These are phyloP conservation scores for Willowsia nigromaculata DNA, from an alignment of 2,888 invertebrate genomes.

Conservation along the genomic window DNA sequence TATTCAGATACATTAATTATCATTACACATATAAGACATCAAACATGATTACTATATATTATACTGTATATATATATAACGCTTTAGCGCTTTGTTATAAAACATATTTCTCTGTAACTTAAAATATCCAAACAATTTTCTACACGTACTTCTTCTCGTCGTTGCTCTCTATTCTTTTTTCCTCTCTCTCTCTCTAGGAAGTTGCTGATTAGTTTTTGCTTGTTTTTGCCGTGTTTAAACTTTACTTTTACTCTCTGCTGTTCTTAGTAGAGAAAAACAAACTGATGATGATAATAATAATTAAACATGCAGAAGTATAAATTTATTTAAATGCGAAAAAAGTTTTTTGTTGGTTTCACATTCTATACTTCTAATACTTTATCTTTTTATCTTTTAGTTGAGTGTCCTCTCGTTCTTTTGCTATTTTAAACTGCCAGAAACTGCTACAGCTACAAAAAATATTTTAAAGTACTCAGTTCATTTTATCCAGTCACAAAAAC, in stretches of 20 bases:
- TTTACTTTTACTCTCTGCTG: not conserved
- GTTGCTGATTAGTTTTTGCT: slow-evolving; percentile 65
- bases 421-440: slow-evolving; percentile 32
- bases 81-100: slow-evolving; percentile 34
- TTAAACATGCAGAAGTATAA: slow-evolving; percentile 44
- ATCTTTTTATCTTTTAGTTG: slow-evolving; percentile 22
- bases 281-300: slow-evolving; percentile 35
- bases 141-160: not conserved
- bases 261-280: not conserved
- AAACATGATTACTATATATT: slow-evolving; percentile 2
- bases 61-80: not conserved
- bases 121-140: not conserved
- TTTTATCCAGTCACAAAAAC: slow-evolving; percentile 16
- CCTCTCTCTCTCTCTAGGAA: not conserved
- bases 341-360: slow-evolving; percentile 31
- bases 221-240: slow-evolving; percentile 35
- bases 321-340: slow-evolving; percentile 33
- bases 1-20: not conserved
- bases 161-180: not conserved
- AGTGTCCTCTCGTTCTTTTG: not conserved
- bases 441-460: slow-evolving; percentile 15
- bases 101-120: slow-evolving; percentile 8
- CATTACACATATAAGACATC: not conserved
- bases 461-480: slow-evolving; percentile 1
- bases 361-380: not conserved